phyloP scores from a whole-genome alignment of 2,888 invertebrate species.

The Drosophila multiciliata region DNA sequence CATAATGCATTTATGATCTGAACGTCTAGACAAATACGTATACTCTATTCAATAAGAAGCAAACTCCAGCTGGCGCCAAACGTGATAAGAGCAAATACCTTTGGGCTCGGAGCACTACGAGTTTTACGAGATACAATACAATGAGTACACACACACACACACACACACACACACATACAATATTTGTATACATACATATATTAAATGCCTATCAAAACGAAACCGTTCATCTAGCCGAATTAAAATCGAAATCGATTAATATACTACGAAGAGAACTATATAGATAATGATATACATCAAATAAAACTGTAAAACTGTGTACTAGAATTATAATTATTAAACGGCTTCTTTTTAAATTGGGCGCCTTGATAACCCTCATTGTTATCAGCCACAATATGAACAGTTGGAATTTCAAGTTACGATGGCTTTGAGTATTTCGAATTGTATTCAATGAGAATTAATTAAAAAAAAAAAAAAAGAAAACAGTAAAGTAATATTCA shows the following conservation, averaged over 20 bases:
- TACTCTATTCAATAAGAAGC: not conserved
- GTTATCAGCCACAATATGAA: not conserved
- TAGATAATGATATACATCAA: conserved; percentile 30
- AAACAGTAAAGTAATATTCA: not conserved
- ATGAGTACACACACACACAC: conserved; percentile 3
- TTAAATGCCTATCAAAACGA: conserved; percentile 50
- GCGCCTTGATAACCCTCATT: not conserved
- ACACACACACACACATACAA: conserved; percentile 10
- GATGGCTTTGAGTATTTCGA: not conserved
- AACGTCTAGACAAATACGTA: conserved; percentile 15
- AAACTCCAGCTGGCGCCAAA: conserved; percentile 15
- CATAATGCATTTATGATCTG: conserved; percentile 54
- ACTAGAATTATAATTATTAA: conserved; percentile 1
- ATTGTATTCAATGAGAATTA: not conserved
- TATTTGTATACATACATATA: conserved; percentile 11
- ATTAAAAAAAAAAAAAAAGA: not conserved
- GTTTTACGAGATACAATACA: conserved; percentile 2
- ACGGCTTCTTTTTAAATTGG: not conserved
- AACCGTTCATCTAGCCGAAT: conserved; percentile 64
- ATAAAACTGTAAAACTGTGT: conserved; percentile 14
- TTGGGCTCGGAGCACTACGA: conserved; percentile 5
- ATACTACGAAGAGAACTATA: conserved; percentile 16
- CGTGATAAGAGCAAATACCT: conserved; percentile 38
- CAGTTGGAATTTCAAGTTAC: not conserved
- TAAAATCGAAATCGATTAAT: conserved; percentile 11